phyloP scores from a whole-genome alignment of 2,888 invertebrate genomes.

The Oxystoma pomonae region DNA sequence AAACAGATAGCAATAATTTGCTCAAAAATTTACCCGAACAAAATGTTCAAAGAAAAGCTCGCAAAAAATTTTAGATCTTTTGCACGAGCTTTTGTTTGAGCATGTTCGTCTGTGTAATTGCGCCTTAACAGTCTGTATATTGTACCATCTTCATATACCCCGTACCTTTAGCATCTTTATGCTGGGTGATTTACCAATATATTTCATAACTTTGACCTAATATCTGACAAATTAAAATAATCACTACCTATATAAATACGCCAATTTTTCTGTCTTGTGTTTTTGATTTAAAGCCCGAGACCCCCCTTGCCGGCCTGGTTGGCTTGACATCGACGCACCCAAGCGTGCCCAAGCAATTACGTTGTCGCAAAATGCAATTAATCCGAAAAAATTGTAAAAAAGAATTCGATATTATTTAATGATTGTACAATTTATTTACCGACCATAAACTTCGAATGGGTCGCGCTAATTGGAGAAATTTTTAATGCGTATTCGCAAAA shows the following conservation, averaged over 20 bases:
- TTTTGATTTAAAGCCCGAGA: neutral
- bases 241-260: neutral
- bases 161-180: too few relatives aligned
- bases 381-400: neutral
- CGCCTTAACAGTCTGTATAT: too few relatives aligned
- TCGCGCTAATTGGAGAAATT: constrained; percentile 18
- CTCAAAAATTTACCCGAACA: too few relatives aligned
- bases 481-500: constrained; percentile 2
- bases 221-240: neutral
- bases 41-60: too few relatives aligned
- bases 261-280: neutral
- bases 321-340: neutral
- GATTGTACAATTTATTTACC: constrained; percentile 9
- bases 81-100: too few relatives aligned
- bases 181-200: neutral
- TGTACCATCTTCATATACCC: too few relatives aligned
- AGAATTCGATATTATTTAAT: constrained; percentile 8
- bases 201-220: neutral
- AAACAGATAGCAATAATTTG: too few relatives aligned
- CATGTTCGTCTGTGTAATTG: too few relatives aligned
- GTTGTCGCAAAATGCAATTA: neutral
- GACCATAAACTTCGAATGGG: constrained; percentile 11
- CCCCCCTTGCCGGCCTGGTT: neutral
- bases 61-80: too few relatives aligned
- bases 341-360: neutral